Evolutionary conservation across 2,888 invertebrate genomes (phyloP).

Genomic region (Epinotia demarniana): DNA sequence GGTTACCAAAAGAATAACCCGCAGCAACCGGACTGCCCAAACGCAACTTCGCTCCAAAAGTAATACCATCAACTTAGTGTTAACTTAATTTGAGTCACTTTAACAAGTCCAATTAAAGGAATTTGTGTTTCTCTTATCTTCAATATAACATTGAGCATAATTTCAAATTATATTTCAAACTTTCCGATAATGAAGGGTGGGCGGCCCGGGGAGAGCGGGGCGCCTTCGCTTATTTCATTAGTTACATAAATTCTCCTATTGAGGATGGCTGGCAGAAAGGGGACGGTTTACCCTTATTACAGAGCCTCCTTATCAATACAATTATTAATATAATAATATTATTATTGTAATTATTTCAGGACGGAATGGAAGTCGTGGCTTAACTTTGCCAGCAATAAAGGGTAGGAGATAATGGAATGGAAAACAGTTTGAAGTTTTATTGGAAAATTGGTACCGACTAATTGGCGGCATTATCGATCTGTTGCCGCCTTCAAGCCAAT

Average conservation of each 20-base stretch:
- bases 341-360: slow-evolving; percentile 84
- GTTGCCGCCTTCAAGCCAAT: slow-evolving; percentile 67
- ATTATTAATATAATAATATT: slow-evolving; percentile 85
- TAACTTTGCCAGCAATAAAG: slow-evolving; percentile 83
- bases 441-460: slow-evolving; percentile 83
- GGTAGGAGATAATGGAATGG: slow-evolving; percentile 85
- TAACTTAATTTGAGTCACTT: slow-evolving; percentile 85
- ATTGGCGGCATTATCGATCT: slow-evolving; percentile 83
- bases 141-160: slow-evolving; percentile 85
- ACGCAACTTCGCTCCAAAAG: slow-evolving; percentile 83
- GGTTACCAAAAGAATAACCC: slow-evolving; percentile 52
- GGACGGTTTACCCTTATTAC: slow-evolving; percentile 85
- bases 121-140: slow-evolving; percentile 86
- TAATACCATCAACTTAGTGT: slow-evolving; percentile 85
- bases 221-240: slow-evolving; percentile 84
- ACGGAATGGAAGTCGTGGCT: slow-evolving; percentile 78
- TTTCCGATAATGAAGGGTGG: slow-evolving; percentile 85
- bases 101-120: slow-evolving; percentile 86
- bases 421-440: slow-evolving; percentile 85
- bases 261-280: slow-evolving; percentile 84
- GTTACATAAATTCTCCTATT: slow-evolving; percentile 85
- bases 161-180: slow-evolving; percentile 86
- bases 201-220: slow-evolving; percentile 62
- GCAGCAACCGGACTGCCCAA: slow-evolving; percentile 77
- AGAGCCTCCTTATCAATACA: slow-evolving; percentile 85